Evolutionary conservation across 2,888 invertebrate genomes (phyloP).

Genomic region (Trypoxylon attenuatum): DNA sequence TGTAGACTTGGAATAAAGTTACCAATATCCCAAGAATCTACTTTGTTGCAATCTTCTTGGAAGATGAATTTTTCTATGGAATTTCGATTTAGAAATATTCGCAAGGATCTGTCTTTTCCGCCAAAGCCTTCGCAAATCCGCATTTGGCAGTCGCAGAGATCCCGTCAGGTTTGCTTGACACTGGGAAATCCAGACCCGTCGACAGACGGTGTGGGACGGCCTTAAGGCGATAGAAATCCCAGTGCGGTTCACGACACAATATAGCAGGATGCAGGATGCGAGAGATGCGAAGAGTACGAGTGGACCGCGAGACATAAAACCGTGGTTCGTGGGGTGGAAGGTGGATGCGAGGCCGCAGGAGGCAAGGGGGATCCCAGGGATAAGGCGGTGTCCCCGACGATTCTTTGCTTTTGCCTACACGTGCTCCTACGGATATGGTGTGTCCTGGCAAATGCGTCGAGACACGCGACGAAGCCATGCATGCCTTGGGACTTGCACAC

Average conservation of each 20-base stretch:
- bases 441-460: conserved; percentile 20
- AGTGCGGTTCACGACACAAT: conserved; percentile 27
- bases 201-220: conserved; percentile 32
- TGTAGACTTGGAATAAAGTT: too few species aligned
- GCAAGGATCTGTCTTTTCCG: too few species aligned
- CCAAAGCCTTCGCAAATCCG: too few species aligned
- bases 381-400: conserved; percentile 39
- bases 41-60: too few species aligned
- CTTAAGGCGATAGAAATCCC: conserved; percentile 39
- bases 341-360: neutral
- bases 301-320: conserved; percentile 49
- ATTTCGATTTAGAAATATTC: too few species aligned
- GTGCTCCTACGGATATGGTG: conserved; percentile 17
- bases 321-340: conserved; percentile 14
- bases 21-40: too few species aligned
- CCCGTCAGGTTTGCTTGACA: too few species aligned
- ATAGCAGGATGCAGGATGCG: conserved; percentile 53
- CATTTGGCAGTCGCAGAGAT: too few species aligned
- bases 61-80: too few species aligned
- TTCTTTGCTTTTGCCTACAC: conserved; percentile 27
- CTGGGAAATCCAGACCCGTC: too few species aligned
- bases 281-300: conserved; percentile 46
- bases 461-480: conserved; percentile 13
- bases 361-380: conserved; percentile 5
- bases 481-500: too few species aligned